Evolutionary conservation across 2,797 vertebrate species (phyloP), one percentile per base, ranked within the genome.

Genomic region (Prunella strophiata): DNA sequence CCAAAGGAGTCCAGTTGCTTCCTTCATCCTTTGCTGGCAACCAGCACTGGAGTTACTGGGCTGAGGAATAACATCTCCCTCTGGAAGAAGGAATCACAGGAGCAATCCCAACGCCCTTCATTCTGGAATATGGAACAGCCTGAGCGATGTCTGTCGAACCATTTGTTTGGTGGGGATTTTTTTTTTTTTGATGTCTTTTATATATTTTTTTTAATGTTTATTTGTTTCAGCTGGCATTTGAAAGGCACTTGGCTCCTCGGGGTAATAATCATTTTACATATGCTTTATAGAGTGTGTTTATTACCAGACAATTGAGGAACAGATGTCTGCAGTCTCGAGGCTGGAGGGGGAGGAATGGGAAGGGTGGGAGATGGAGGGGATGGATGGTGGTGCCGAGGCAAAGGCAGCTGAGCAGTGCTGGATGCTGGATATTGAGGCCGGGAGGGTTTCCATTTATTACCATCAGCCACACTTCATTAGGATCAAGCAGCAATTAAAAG

Each of bases 171-270:
- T 88, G 85, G 74, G 76, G 70, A 32, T 70, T 71, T 81, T 34
- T 23, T 23, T 75, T 43, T 34, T 74, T 42, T 19, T 7, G 0
- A 34, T 40, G 55, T 47, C 48, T 63, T 58, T 50, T 19, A 2
- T 19, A 30, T 40, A 80, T 70, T 75, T n/a, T 26, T 74, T 62
- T 45, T 54, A 30, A 42, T 72, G 65, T 82, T 91, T 89, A 74
- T 97, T 96, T 94, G 63, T 92, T 96, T 96, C 96, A 98, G 94
- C 97, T 98, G 98, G 97, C 98, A 98, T 98, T 98, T 98, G 97
- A 97, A 97, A 98, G 97, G 96, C 97, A 97, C 96, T 97, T 98
- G 95, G 93, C 94, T 97, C 96, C 97, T 96, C 67, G 48, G 88
- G 91, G 92, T 97, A 92, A 96, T 98, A 98, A 98, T 98, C 94